Evolutionary conservation across 2,888 invertebrate genomes (phyloP).

Genomic region (Xestia rhomboidea): DNA sequence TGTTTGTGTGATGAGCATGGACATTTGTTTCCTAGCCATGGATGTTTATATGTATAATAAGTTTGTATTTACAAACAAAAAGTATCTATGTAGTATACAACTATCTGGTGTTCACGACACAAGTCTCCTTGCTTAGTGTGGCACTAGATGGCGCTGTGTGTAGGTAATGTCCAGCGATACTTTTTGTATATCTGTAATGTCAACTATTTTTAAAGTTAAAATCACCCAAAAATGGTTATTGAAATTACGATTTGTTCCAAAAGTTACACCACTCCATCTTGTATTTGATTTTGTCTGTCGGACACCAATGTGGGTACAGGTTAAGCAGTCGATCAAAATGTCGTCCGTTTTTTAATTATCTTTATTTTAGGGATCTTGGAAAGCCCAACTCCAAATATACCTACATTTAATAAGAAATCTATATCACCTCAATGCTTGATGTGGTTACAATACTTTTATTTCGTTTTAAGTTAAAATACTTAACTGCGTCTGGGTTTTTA

Average conservation of each 20-base stretch:
- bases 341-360: constrained; percentile 34
- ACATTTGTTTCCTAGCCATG: too few species aligned
- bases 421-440: neutral
- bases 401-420: constrained; percentile 31
- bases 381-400: constrained; percentile 48
- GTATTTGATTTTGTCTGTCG: neutral
- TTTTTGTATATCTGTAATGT: neutral
- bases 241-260: neutral
- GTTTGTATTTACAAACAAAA: too few species aligned
- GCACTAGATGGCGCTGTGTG: too few species aligned
- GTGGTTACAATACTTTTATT: constrained; percentile 18
- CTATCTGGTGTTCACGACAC: too few species aligned
- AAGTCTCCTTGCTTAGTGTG: too few species aligned
- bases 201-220: neutral
- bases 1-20: too few species aligned
- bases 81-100: too few species aligned
- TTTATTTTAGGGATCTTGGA: constrained; percentile 48
- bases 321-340: constrained; percentile 17
- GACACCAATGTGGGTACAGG: constrained; percentile 28
- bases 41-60: too few species aligned
- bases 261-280: neutral
- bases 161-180: too few species aligned
- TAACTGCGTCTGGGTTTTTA: constrained; percentile 43
- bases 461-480: neutral
- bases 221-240: neutral